phyloP scores from a whole-genome alignment of 2,113 vertebrate genomes.

The human (Homo sapiens) region DNA sequence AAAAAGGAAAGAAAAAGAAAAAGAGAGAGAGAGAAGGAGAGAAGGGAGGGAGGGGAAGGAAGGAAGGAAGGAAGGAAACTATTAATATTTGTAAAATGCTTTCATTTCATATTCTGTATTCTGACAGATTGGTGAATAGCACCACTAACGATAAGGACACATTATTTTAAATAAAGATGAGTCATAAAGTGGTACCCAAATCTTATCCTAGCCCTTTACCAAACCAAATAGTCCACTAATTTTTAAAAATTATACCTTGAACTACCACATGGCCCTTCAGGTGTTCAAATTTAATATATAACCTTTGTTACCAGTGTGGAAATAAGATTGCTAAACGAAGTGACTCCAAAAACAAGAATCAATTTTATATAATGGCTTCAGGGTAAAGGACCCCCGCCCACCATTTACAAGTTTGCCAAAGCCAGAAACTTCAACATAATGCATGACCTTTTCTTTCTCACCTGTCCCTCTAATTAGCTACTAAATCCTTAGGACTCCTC shows the following conservation, averaged over 20 bases:
- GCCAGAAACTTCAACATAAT: not conserved
- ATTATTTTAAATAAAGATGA: constrained; percentile 1
- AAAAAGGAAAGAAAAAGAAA: no score
- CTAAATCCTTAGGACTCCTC: not conserved
- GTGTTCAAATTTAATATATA: not conserved
- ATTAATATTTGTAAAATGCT: not conserved
- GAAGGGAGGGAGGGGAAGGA: no score
- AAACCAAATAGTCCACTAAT: not conserved
- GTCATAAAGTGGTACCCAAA: constrained; percentile 11
- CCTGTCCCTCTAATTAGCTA: constrained; percentile 39
- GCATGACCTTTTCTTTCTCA: not conserved
- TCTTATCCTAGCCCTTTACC: not conserved
- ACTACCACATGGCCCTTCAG: not conserved
- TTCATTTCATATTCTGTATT: not conserved
- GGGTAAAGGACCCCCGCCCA: not conserved
- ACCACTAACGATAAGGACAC: not conserved
- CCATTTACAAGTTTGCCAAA: constrained; percentile 8
- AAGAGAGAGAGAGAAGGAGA: no score
- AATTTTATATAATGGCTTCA: constrained; percentile 9
- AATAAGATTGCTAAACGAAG: constrained; percentile 19
- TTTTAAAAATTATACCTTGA: not conserved
- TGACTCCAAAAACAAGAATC: not conserved
- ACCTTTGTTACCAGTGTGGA: not conserved
- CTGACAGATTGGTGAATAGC: not conserved
- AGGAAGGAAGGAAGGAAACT: no score